Evolutionary conservation across 2,888 invertebrate genomes (phyloP).

Genomic region (Sisyra terminalis): DNA sequence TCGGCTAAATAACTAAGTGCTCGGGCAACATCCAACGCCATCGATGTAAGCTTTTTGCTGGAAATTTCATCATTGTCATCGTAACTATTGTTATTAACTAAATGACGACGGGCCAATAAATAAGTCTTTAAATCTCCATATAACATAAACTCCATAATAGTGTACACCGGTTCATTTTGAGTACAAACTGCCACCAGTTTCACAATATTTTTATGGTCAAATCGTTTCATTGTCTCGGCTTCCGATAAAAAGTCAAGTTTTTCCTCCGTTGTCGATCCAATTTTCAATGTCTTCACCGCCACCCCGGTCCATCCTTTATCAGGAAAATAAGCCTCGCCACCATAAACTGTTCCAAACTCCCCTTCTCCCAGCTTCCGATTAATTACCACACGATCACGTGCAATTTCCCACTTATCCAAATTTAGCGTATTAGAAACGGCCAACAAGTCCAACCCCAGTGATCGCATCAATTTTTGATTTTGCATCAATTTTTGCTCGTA

Average conservation of each 20-base stretch:
- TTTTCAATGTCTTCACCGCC: constrained; percentile 78
- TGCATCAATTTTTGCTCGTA: constrained; percentile 49
- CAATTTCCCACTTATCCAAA: constrained; percentile 78
- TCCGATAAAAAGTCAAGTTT: constrained; percentile 84
- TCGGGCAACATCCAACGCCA: constrained; percentile 77
- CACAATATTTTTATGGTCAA: constrained; percentile 80
- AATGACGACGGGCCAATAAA: constrained; percentile 65
- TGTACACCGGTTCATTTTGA: constrained; percentile 72
- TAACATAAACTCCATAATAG: constrained; percentile 88
- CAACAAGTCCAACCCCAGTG: constrained; percentile 22
- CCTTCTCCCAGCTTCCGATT: constrained; percentile 78
- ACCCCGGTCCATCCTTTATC: constrained; percentile 65
- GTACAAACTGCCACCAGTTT: constrained; percentile 74
- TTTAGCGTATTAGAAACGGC: constrained; percentile 40
- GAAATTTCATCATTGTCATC: constrained; percentile 64
- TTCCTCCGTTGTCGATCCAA: constrained; percentile 67
- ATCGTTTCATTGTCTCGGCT: constrained; percentile 87
- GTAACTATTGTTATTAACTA: constrained; percentile 45
- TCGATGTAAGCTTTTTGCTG: constrained; percentile 59
- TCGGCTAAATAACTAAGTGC: constrained; percentile 74
- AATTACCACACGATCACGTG: constrained; percentile 68
- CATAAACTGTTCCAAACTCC: constrained; percentile 85
- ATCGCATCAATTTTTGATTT: constrained; percentile 51
- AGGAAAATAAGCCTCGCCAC: constrained; percentile 66
- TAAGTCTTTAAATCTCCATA: constrained; percentile 76